These are phyloP conservation scores for Sarcophaga bullata DNA, from an alignment of 1,140 invertebrate species.

Conservation along the genomic window DNA sequence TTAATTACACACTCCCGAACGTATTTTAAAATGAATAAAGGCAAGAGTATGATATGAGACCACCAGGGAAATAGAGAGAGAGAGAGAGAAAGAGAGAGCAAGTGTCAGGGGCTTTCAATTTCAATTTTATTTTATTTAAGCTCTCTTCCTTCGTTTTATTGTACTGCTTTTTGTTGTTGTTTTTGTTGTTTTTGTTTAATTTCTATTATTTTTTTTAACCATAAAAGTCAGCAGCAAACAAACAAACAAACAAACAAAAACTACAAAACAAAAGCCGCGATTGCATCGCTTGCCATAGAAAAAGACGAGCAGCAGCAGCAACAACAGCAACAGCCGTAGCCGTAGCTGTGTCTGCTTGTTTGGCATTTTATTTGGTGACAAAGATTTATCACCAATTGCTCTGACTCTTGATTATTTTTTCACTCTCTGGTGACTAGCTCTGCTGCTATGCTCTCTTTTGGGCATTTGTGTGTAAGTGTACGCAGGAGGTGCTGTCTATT, in stretches of 20 bases:
- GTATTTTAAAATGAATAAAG: conserved; percentile 24
- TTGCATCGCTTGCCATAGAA: too few relatives aligned
- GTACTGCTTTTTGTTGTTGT: neutral
- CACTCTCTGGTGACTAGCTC: neutral
- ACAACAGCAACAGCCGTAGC: too few relatives aligned
- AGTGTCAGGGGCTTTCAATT: neutral
- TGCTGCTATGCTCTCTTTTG: neutral
- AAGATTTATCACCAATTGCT: conserved; percentile 58
- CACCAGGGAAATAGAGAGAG: neutral
- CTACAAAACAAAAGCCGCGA: neutral
- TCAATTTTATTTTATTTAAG: conserved; percentile 22
- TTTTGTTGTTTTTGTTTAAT: conserved; percentile 17
- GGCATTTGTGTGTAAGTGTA: too few relatives aligned
- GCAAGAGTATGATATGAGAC: neutral
- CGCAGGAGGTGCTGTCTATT: neutral
- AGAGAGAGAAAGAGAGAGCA: too few relatives aligned
- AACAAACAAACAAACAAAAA: neutral
- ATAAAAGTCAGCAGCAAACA: conserved; percentile 11
- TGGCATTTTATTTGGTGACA: conserved; percentile 51
- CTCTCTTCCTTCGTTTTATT: neutral
- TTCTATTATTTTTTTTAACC: neutral
- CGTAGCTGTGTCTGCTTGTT: neutral
- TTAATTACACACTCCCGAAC: conserved; percentile 47
- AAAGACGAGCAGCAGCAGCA: too few relatives aligned
- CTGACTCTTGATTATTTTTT: conserved; percentile 13